Evolutionary conservation across 2,113 vertebrate genomes (phyloP), one percentile per base, ranked within the genome.

Genomic region (Calidris pygmaea): DNA sequence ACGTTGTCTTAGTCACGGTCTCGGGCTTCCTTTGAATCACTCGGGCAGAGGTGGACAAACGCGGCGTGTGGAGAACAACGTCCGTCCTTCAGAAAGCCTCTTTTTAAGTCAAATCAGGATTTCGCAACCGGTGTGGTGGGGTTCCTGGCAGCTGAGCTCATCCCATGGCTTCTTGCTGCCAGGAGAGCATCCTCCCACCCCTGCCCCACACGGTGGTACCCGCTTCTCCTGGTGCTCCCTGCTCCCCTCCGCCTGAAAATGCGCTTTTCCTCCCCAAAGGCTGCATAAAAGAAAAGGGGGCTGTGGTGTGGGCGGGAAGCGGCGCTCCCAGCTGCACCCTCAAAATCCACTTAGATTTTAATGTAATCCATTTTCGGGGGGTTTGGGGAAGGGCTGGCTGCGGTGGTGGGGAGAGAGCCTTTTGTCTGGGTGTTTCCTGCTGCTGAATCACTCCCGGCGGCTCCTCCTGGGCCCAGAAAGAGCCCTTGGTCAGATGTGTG

Each of bases 261-360:
- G 0, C 32, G 21, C 19, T 67, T 65, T 55, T 22, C 15, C 41
- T 10, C 20, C 0, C 0, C 5, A 9, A 17, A 3, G 0, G 0
- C 15, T 21, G 8, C 14, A 3, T 12, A 22, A 32, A 37, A 15
- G 24, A 27, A 15, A 24, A 3, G 0, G 0, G 19, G 26, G 8
- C 1, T 6, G 23, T 9, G 22, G 41, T 19, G 7, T 29, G 0
- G 0, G 1, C 15, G 35, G 27, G 58, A 24, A 14, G 17, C 6
- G 10, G 11, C 0, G 4, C 30, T 47, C 19, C 0, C 2, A 32
- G 37, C 3, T 27, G 59, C 9, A 3, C 50, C 67, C 45, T 24
- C 16, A 35, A 37, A 55, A 11, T 23, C 53, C 22, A 1, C 0
- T 29, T 10, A 29, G 47, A 6, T 9, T 55, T 29, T 16, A 10